phyloP scores from a whole-genome alignment of 2,797 vertebrate species.

The Decapterus maruadsi region DNA sequence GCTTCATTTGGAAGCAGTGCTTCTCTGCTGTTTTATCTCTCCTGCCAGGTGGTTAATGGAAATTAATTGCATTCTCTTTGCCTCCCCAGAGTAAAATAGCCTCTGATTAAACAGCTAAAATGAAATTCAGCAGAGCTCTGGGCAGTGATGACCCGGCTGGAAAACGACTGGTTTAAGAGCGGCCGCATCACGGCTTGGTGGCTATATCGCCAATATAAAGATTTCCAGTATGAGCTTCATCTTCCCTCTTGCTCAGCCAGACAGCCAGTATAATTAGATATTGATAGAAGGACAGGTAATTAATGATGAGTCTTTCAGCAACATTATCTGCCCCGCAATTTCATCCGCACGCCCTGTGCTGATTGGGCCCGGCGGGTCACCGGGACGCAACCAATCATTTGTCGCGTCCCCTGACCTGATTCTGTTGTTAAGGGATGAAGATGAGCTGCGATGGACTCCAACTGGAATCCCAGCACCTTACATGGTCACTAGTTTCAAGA shows the following conservation, averaged over 20 bases:
- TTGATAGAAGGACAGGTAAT: constrained; percentile 85
- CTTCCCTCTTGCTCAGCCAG: constrained; percentile 66
- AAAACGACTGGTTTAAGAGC: constrained; percentile 47
- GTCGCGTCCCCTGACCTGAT: constrained; percentile 78
- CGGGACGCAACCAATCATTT: constrained; percentile 65
- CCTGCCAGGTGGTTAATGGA: constrained; percentile 70
- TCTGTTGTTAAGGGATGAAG: constrained; percentile 70
- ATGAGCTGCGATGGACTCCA: constrained; percentile 54
- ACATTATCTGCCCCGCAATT: constrained; percentile 74
- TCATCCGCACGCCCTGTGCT: constrained; percentile 57
- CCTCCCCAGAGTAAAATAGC: constrained; percentile 61
- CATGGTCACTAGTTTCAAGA: constrained; percentile 43
- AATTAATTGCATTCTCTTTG: constrained; percentile 69
- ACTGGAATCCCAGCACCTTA: constrained; percentile 5
- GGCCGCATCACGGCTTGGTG: constrained; percentile 41
- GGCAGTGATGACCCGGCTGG: constrained; percentile 48
- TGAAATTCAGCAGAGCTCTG: constrained; percentile 55
- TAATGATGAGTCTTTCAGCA: constrained; percentile 80
- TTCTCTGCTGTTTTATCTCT: constrained; percentile 62
- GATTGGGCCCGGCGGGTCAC: constrained; percentile 72
- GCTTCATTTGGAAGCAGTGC: constrained; percentile 21
- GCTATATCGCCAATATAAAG: constrained; percentile 67
- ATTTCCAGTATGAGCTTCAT: constrained; percentile 71
- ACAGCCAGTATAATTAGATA: constrained; percentile 85
- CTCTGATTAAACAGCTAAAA: constrained; percentile 73